phyloP scores from a whole-genome alignment of 2,888 invertebrate genomes.

The Flexamia atlantica region DNA sequence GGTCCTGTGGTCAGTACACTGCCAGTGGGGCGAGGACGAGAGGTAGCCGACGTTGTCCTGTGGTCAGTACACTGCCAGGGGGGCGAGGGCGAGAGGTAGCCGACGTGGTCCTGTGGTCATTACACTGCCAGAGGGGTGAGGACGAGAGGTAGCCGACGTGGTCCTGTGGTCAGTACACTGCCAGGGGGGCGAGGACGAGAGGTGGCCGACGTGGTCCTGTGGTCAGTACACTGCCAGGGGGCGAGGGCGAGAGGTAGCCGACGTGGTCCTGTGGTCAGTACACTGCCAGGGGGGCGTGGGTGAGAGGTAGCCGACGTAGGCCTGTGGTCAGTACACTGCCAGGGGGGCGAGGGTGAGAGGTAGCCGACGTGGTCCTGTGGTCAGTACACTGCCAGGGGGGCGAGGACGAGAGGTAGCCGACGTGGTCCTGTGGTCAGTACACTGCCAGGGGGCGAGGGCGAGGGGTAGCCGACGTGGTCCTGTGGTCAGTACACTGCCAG shows the following conservation, averaged over 20 bases:
- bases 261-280: slow-evolving; percentile 17
- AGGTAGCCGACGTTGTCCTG: slow-evolving; percentile 29
- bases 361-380: neutral
- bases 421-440: too few species aligned
- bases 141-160: neutral
- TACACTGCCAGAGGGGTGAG: slow-evolving; percentile 13
- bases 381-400: slow-evolving; percentile 14
- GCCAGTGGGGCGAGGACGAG: slow-evolving; percentile 21
- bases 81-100: slow-evolving; percentile 20
- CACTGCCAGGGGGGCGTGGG: neutral
- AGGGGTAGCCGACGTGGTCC: neutral
- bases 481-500: slow-evolving; percentile 24
- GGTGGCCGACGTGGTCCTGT: slow-evolving; percentile 23
- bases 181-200: slow-evolving; percentile 25
- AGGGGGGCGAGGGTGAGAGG: slow-evolving; percentile 6
- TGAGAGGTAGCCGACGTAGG: slow-evolving; percentile 2
- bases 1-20: neutral
- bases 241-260: slow-evolving; percentile 26
- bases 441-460: neutral
- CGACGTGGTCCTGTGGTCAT: neutral
- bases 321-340: slow-evolving; percentile 22
- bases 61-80: slow-evolving; percentile 15
- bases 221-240: neutral
- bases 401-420: slow-evolving; percentile 23
- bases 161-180: neutral